Base-by-base conservation (phyloP, 2,797 vertebrate species). In the Podarcis lilfordi region DNA sequence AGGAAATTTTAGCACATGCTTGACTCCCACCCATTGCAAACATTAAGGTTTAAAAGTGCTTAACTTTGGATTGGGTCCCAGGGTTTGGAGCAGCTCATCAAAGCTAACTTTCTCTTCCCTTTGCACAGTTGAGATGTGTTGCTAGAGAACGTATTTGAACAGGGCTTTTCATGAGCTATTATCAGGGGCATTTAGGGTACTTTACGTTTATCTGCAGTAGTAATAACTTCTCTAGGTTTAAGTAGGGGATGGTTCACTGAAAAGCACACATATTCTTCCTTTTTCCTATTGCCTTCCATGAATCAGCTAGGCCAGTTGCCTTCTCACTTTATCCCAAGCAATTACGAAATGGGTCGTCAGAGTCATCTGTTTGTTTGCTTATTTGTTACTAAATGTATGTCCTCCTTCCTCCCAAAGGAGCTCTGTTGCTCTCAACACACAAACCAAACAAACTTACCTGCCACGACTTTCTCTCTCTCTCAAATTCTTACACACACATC, bases 91-190 rank as follows among this genome's bases (percentile, higher is more conserved):
- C 90, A 74, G 80, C 88, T 87, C 91, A 88, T 89, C 89, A 89
- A 92, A 92, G 68, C 82, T 82, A 29, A 5, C 89, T 94, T 95
- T 95, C 93, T 92, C 68, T 8, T 6, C 74, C 92, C 74, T 87
- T 74, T 69, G 76, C 15, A 45, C 90, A 15, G 88, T 90, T 76
- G 59, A 85, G 78, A 88, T 81, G 69, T 15, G 84, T 55, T 89
- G 88, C 10, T 61, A 80, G 86, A 86, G 80, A 40, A 81, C 35
- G 64, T 82, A 2, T 92, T 90, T 89, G 93, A 91, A 89, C 89
- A 79, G 75, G 88, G 85, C 72, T 93, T 85, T 93, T 92, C 91
- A 90, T 86, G 92, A 87, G 77, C 76, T 88, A 40, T 55, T 87
- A 68, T 87, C 32, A 8, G 50, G 40, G 76, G 19, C 3, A 0